A percentile compares a stretch with the other conserved stretches of the same genome.
Evolutionary conservation across 2,888 invertebrate species (phyloP).

Genomic region (Scelioninae gen. 2): DNA sequence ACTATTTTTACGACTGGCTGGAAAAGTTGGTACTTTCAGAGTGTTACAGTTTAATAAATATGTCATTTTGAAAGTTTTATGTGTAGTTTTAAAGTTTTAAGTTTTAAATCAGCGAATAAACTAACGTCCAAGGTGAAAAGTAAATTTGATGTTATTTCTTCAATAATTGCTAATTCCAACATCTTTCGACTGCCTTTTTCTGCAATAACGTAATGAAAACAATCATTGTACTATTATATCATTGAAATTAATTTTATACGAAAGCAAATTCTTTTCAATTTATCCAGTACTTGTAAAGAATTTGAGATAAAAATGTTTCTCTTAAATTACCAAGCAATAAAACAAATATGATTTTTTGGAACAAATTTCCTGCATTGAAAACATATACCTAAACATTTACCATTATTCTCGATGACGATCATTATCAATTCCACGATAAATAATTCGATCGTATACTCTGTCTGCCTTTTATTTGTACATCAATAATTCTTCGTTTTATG

Average conservation of each 20-base stretch:
- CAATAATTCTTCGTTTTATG: background rate
- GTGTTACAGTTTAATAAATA: constrained; percentile 12
- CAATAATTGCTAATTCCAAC: too few relatives aligned
- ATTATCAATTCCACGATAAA: constrained; percentile 1
- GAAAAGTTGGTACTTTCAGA: background rate
- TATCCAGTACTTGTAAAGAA: too few relatives aligned
- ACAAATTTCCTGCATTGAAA: too few relatives aligned
- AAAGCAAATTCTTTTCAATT: too few relatives aligned
- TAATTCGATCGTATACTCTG: background rate
- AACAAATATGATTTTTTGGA: too few relatives aligned
- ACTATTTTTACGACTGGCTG: background rate
- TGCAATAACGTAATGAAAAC: background rate
- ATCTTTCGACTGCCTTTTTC: too few relatives aligned
- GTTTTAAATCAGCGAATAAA: background rate
- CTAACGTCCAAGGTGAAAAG: constrained; percentile 4
- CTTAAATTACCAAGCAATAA: too few relatives aligned
- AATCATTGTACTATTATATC: too few relatives aligned
- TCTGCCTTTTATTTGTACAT: constrained; percentile 8
- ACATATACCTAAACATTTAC: background rate
- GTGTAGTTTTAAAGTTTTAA: constrained; percentile 3
- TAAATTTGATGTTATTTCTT: constrained; percentile 7
- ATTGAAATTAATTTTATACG: too few relatives aligned
- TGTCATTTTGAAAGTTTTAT: constrained; percentile 4
- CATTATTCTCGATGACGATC: background rate
- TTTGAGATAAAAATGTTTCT: too few relatives aligned